These are phyloP conservation scores for Protophormia terraenovae DNA, from an alignment of 2,888 invertebrate species.

Conservation along the genomic window DNA sequence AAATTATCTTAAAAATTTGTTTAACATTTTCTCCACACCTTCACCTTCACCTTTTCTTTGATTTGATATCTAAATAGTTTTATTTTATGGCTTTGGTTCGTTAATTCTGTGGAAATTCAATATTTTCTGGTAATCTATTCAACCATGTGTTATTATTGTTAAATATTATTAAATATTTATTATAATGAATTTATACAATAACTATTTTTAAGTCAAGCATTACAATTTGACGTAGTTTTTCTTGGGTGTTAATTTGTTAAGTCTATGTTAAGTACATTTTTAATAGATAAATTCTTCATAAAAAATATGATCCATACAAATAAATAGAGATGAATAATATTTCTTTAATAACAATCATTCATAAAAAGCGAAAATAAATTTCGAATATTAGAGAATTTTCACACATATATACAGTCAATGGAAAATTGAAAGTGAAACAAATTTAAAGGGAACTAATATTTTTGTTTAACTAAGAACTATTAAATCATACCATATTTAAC, in stretches of 20 bases:
- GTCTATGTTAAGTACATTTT: not conserved
- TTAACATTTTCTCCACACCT: not conserved
- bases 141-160: not conserved
- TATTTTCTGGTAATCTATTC: constrained; percentile 25
- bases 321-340: not conserved
- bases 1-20: not conserved
- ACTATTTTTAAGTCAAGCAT: constrained; percentile 22
- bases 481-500: too few relatives aligned
- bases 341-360: not conserved
- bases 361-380: not conserved
- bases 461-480: too few relatives aligned
- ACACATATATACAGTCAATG: not conserved
- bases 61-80: not conserved
- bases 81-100: not conserved
- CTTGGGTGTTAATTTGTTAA: not conserved
- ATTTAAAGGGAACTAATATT: too few relatives aligned
- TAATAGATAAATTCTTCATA: not conserved
- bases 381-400: not conserved
- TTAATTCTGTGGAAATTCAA: constrained; percentile 44
- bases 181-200: not conserved
- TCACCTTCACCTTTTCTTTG: not conserved
- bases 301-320: not conserved
- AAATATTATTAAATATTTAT: constrained; percentile 18
- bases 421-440: too few relatives aligned
- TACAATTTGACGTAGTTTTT: not conserved